A percentile compares a stretch with the other conserved stretches of the same genome.
phyloP scores from a whole-genome alignment of 2,113 vertebrate genomes.

The Campylomormyrus tamandua region DNA sequence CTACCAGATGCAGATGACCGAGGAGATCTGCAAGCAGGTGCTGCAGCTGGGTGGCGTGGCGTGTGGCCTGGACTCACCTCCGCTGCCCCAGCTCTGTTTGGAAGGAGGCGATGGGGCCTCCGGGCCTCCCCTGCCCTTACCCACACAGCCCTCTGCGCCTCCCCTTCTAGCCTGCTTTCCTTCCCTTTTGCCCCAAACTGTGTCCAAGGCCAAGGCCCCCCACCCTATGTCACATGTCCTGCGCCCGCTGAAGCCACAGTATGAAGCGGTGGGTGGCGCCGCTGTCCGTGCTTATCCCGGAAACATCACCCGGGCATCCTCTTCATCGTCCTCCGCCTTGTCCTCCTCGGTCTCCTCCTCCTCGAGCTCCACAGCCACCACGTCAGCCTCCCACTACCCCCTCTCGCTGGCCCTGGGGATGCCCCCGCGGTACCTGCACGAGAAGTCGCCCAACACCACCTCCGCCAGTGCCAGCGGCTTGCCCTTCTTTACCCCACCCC shows the following conservation, averaged over 20 bases:
- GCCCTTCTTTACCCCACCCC: conserved; percentile 47
- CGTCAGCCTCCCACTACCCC: conserved; percentile 54
- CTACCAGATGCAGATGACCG: conserved; percentile 90
- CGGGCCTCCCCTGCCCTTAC: conserved; percentile 27
- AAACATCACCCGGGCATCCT: conserved; percentile 42
- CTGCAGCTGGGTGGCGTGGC: conserved; percentile 69
- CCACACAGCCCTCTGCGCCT: conserved; percentile 16
- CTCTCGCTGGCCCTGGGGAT: conserved; percentile 60
- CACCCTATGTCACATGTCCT: conserved; percentile 25
- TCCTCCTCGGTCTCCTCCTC: conserved; percentile 44
- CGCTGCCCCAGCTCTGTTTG: conserved; percentile 17
- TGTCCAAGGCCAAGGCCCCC: conserved; percentile 50
- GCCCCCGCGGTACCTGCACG: conserved; percentile 64
- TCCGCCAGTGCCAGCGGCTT: conserved; percentile 47
- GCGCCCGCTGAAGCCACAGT: conserved; percentile 19
- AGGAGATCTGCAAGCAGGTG: conserved; percentile 84
- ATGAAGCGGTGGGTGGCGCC: not conserved
- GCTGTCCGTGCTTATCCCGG: not conserved
- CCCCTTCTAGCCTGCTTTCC: conserved; percentile 49
- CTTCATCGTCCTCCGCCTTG: conserved; percentile 45
- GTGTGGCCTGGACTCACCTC: conserved; percentile 59
- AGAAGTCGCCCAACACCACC: conserved; percentile 65
- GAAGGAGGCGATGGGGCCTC: conserved; percentile 31
- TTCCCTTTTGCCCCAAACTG: conserved; percentile 50
- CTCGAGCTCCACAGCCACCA: conserved; percentile 45